These are phyloP conservation scores for Coenonympha glycerion DNA, from an alignment of 2,888 invertebrate species.

Conservation along the genomic window DNA sequence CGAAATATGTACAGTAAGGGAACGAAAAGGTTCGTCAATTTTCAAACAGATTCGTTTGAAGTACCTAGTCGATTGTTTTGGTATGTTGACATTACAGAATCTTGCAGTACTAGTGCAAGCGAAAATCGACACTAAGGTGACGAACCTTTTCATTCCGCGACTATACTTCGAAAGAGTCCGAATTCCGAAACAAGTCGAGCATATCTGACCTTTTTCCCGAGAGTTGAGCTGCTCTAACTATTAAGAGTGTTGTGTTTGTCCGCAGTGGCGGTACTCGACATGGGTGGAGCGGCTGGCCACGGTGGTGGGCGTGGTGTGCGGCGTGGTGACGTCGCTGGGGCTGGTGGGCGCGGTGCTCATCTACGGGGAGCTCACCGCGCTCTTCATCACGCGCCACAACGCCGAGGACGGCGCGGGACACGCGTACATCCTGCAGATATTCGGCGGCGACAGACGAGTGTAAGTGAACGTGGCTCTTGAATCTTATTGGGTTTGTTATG, in stretches of 20 bases:
- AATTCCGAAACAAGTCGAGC: too few relatives aligned
- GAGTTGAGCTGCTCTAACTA: too few relatives aligned
- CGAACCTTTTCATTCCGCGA: too few relatives aligned
- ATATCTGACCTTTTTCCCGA: too few relatives aligned
- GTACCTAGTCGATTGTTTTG: too few relatives aligned
- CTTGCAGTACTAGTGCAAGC: too few relatives aligned
- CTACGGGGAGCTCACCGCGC: constrained; percentile 78
- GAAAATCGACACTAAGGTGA: too few relatives aligned
- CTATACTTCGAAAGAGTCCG: too few relatives aligned
- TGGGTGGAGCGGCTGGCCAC: constrained; percentile 44
- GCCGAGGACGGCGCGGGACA: constrained; percentile 53
- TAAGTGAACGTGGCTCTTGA: constrained; percentile 43
- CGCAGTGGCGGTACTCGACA: constrained; percentile 66
- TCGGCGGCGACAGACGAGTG: constrained; percentile 73
- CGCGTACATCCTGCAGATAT: constrained; percentile 56
- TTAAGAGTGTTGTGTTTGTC: not conserved
- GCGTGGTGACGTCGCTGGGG: constrained; percentile 48
- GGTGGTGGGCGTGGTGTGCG: constrained; percentile 38
- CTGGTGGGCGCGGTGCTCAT: constrained; percentile 75
- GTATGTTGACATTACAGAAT: too few relatives aligned
- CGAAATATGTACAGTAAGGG: too few relatives aligned
- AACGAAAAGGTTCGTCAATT: too few relatives aligned
- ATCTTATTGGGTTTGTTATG: not conserved
- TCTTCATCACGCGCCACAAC: constrained; percentile 72
- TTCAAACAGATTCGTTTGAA: too few relatives aligned